phyloP scores from a whole-genome alignment of 1,140 invertebrate genomes.

The Papilio machaon region DNA sequence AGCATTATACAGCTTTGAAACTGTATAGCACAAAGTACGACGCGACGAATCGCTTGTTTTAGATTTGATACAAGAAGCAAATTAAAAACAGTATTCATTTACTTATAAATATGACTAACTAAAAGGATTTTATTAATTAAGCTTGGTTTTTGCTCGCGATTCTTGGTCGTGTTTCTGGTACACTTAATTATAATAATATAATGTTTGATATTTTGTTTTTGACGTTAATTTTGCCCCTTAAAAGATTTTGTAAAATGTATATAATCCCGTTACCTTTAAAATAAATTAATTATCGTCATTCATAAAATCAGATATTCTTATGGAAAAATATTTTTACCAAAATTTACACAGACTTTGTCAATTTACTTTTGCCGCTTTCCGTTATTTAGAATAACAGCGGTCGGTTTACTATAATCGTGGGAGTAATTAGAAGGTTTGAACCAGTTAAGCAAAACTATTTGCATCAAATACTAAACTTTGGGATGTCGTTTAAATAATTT shows the following conservation, averaged over 20 bases:
- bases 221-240: too few species aligned
- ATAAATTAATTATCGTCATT: too few species aligned
- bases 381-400: background rate
- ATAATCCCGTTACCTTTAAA: too few species aligned
- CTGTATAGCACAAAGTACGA: background rate
- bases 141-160: background rate
- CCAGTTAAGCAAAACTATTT: background rate
- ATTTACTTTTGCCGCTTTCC: too few species aligned
- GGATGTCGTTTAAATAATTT: background rate
- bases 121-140: background rate
- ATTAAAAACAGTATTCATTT: conserved; percentile 1
- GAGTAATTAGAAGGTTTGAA: background rate
- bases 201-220: too few species aligned
- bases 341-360: too few species aligned
- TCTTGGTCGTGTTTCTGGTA: too few species aligned
- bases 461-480: background rate
- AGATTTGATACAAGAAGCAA: background rate
- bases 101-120: background rate
- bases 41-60: conserved; percentile 1
- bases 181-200: too few species aligned
- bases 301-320: too few species aligned
- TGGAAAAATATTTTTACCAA: too few species aligned
- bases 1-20: conserved; percentile 32
- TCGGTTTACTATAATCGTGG: background rate
- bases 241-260: too few species aligned